Evolutionary conservation across 2,888 invertebrate species (phyloP), one percentile per base, ranked within the genome.

Genomic region (Prenolepis imparis): DNA sequence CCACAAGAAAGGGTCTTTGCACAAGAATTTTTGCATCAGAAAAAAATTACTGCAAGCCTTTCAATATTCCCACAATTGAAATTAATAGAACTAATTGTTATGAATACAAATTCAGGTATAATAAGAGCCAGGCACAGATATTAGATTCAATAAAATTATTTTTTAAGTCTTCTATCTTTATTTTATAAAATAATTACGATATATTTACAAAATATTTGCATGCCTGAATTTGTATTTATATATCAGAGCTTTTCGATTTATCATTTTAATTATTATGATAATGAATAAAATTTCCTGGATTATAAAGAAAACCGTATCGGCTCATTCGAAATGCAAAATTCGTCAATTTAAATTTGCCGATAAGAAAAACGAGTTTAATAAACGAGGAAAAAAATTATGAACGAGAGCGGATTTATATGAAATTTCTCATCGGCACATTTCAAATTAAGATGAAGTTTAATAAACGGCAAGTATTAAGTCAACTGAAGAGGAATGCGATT

Each of bases 401-500:
- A 48, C 48, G 48, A 4, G 48, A 55, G 3, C 21, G 59, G 70
- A 70, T 78, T 70, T 18, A 59, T 36, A 36, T 70, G 59, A 70
- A 70, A 72, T 61, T 32, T 18, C 59, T 72, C 44, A 18, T 59
- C 68, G 12, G 36, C 32, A 36, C 36, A 21, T 44, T 70, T 32
- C 41, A 24, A 70, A 36, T 36, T 41, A 32, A 59, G 70, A 70
- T 80, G 57, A 2, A 70, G 59, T 61, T 80, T 24, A 70, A 70
- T 44, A 68, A 21, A 4, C 12, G 59, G 44, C 44, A 48, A 59
- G 78, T 70, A 21, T 52, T 52, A 21, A 39, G 59, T 24, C 1
- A 44, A 70, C 44, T 21, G 72, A 70, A 36, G 59, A 18, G 78
- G 21, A 68, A 77, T 12, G 44, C 36, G 77, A 59, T 61, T 78